Evolutionary conservation across 1,140 invertebrate species (phyloP), one percentile per base, ranked within the genome.

Genomic region (Drosophila pallidifrons): DNA sequence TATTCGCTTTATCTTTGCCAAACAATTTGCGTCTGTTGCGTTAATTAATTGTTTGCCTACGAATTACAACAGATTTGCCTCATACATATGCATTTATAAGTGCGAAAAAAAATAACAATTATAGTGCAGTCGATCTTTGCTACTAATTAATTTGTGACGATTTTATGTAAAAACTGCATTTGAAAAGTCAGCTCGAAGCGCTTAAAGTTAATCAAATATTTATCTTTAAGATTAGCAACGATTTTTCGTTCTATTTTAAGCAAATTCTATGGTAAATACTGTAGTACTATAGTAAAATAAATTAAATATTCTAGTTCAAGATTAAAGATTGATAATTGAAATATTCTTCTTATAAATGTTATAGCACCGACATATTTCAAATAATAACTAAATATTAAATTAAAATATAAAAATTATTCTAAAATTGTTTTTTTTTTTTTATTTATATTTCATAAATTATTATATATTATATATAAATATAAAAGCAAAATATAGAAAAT

Each of bases 1-100:
- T 45, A 25, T 20, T 65, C 61, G 54, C 67, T 70, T 77, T 77
- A 79, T 87, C 79, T 75, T 75, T 69, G 66, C 32, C 58, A 61
- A 69, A 63, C 58, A 63, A 47, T 38, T 46, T 16, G 70, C 20
- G 70, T 46, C 54, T 52, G 58, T 86, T 58, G 63, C 80, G 52
- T 72, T 89, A 89, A 85, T 81, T 89, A 85, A 89, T 89, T 89
- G 79, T 85, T 89, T 85, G 75, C 71, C 72, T 74, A 61, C 54
- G 65, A 81, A 89, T 85, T 89, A 89, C 52, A 58, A 30, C 15
- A 51, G 83, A 77, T 88, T 79, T 77, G 57, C 54, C 52, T 41
- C 75, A 73, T 60, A 68, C 51, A 54, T 43, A 52, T 63, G 28
- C 16, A 51, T 41, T 49, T 65, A 51, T 57, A 15, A n/a, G 1